These are phyloP conservation scores for Myotis myotis DNA, from an alignment of 2,797 vertebrate species.

Conservation along the genomic window DNA sequence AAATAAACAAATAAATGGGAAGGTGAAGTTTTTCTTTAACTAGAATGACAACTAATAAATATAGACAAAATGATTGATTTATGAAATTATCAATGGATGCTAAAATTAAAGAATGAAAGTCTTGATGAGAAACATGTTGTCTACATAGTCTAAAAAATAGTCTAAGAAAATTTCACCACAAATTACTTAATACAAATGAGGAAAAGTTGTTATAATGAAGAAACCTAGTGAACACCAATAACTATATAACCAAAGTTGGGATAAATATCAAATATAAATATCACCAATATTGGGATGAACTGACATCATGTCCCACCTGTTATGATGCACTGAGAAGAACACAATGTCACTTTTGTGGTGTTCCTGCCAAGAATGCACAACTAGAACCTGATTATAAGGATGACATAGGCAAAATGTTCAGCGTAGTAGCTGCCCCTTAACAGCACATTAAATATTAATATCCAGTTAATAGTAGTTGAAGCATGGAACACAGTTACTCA, in stretches of 20 bases:
- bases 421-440: not conserved
- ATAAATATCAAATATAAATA: not conserved
- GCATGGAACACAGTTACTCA: not conserved
- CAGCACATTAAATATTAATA: not conserved
- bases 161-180: not conserved
- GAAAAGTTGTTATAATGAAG: not conserved
- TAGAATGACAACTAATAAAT: not conserved
- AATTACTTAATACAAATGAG: not conserved
- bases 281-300: not conserved
- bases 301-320: not conserved
- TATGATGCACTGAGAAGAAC: not conserved
- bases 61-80: not conserved
- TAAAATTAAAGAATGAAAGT: not conserved
- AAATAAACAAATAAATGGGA: not conserved
- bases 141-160: not conserved
- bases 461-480: not conserved
- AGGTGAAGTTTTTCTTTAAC: not conserved
- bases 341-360: not conserved
- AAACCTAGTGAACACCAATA: not conserved
- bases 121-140: not conserved
- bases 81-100: not conserved
- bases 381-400: not conserved
- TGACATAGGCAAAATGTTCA: not conserved
- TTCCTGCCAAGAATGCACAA: not conserved
- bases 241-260: not conserved